Percentiles rank a stretch among this genome's conserved stretches.
These are phyloP conservation scores for Sipha flava DNA, from an alignment of 1,140 invertebrate species.

Conservation along the genomic window DNA sequence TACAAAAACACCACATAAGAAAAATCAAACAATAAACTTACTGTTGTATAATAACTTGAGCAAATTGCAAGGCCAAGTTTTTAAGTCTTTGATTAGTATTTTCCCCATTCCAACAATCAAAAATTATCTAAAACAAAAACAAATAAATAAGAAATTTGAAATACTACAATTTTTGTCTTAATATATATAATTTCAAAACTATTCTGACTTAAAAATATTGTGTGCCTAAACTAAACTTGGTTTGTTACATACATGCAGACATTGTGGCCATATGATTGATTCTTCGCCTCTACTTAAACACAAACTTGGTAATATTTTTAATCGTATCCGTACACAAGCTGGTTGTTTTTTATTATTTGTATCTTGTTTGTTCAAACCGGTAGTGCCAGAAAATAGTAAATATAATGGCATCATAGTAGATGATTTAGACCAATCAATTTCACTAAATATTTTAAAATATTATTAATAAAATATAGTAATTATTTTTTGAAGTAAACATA, in stretches of 20 bases:
- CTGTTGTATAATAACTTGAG: constrained; percentile 61
- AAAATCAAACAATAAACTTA: constrained; percentile 33
- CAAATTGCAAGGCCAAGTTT: constrained; percentile 69
- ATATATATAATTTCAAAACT: no score
- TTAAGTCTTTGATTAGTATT: constrained; percentile 77
- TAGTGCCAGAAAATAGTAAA: constrained; percentile 3
- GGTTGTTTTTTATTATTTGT: background rate
- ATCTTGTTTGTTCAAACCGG: background rate
- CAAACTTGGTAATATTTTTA: constrained; percentile 15
- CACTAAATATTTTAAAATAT: background rate
- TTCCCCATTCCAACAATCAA: constrained; percentile 74
- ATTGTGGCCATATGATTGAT: constrained; percentile 32
- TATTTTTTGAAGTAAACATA: background rate
- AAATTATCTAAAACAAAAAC: constrained; percentile 51
- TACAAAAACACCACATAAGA: background rate
- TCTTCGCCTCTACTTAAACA: constrained; percentile 1
- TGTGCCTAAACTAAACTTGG: background rate
- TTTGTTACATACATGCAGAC: constrained; percentile 44
- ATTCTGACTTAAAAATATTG: no score
- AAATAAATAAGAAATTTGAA: background rate
- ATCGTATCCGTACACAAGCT: background rate
- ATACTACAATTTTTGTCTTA: no score
- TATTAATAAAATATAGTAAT: background rate
- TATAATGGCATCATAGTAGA: constrained; percentile 27
- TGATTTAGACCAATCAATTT: constrained; percentile 7